Base-by-base conservation (phyloP, 2,113 vertebrate species). In the Cebus imitator region DNA sequence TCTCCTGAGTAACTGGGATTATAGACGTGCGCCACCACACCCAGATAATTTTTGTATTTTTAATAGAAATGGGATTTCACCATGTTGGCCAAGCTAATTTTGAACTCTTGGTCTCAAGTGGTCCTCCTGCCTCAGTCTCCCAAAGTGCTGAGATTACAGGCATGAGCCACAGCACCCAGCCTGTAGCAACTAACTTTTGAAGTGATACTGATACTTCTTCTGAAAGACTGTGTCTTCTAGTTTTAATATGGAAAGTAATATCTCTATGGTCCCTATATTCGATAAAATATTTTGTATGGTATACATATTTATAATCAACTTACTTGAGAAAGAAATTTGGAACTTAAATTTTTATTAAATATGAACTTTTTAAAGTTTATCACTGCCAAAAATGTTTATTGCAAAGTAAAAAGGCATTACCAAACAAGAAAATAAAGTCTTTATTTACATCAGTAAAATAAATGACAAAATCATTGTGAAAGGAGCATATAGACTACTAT, bases 341-440 rank as follows among this genome's bases (percentile, higher is more conserved):
- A 4, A 87, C 23, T 75, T 52, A 76, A 37, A 32, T 87, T 90
- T 95, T 93, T 18, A 82, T 43, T 92, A 92, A 48, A 17, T 6
- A 23, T 58, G 37, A 3, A 64, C 52, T 80, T 79, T 52, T 66
- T 87, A 48, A 52, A 61, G 17, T 35, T 87, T 13, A 70, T 35
- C 48, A 25, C 7, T 87, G 35, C 25, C 50, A 18, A 27, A 87
- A 75, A 40, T 5, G 13, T 83, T 93, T 94, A 55, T 80, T 88
- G 52, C 21, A 87, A 91, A 94, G 79, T 91, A 20, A 58, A 61
- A 81, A 91, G 55, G 27, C 25, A 91, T 91, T 27, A 75, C 45
- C 76, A 84, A 83, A 84, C 37, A 72, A 87, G 82, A 94, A 94
- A 94, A 81, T 78, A 45, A 48, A 55, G 43, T 76, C 76, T 93